A percentile compares a stretch with the other conserved stretches of the same genome.
Evolutionary conservation across 2,888 invertebrate species (phyloP).

Genomic region (Acronicta leporina): DNA sequence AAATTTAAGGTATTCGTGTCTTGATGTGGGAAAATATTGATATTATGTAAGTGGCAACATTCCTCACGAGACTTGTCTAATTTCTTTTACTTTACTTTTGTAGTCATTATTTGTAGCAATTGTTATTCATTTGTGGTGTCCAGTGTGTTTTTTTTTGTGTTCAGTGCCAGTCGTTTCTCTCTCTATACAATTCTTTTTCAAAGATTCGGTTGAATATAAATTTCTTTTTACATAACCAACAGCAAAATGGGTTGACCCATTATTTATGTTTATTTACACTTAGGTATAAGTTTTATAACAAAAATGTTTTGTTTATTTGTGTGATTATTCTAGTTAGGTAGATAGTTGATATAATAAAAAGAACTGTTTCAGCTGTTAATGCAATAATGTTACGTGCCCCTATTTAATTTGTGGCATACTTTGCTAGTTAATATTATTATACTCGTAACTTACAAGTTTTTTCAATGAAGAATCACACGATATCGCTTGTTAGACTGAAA

Average conservation of each 20-base stretch:
- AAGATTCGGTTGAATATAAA: conserved; percentile 3
- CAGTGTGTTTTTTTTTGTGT: conserved; percentile 19
- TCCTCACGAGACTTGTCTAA: conserved; percentile 1
- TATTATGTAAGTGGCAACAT: conserved; percentile 19
- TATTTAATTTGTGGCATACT: no score
- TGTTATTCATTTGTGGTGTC: not conserved
- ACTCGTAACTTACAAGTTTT: no score
- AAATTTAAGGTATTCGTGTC: conserved; percentile 29
- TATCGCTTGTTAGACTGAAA: conserved; percentile 3
- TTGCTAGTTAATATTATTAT: no score
- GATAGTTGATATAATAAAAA: no score
- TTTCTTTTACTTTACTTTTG: conserved; percentile 1
- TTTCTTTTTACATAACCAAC: not conserved
- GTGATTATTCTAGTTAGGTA: not conserved
- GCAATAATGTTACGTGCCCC: not conserved
- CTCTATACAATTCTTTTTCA: conserved; percentile 22
- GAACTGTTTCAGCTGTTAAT: conserved; percentile 1
- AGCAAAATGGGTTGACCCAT: conserved; percentile 5
- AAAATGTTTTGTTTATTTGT: not conserved
- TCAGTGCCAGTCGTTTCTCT: conserved; percentile 33
- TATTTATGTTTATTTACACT: no score
- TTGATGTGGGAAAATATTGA: conserved; percentile 16
- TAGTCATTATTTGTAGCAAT: no score
- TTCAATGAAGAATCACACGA: no score
- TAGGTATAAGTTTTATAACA: no score